Evolutionary conservation across 2,113 vertebrate species (phyloP).

Genomic region (Hippolais icterina): DNA sequence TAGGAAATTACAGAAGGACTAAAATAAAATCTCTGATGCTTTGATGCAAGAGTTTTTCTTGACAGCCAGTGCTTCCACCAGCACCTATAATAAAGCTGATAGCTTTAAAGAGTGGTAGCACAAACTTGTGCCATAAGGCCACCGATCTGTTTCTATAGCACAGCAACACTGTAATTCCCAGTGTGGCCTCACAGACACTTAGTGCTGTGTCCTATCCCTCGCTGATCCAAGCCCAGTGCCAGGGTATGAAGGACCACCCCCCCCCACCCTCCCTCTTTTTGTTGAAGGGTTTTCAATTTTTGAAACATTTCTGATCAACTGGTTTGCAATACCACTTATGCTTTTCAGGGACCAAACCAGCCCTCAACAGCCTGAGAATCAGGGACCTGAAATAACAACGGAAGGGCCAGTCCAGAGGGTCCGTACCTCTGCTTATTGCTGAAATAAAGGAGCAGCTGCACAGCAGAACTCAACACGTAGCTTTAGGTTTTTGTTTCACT

Average conservation of each 20-base stretch:
- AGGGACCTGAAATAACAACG: not conserved
- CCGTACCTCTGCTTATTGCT: not conserved
- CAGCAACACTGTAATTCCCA: not conserved
- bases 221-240: not conserved
- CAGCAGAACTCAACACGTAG: not conserved
- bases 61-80: not conserved
- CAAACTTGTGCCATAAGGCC: not conserved
- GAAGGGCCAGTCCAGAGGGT: not conserved
- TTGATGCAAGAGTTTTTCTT: not conserved
- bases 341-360: not conserved
- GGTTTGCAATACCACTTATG: not conserved
- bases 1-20: not conserved
- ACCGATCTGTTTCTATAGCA: not conserved
- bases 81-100: not conserved
- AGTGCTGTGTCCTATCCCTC: not conserved
- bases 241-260: not conserved
- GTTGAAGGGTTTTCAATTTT: not conserved
- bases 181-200: not conserved
- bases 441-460: slow-evolving; percentile 1
- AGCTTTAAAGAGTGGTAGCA: not conserved
- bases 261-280: not conserved
- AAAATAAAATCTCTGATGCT: not conserved
- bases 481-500: not conserved
- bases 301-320: not conserved
- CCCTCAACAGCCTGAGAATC: not conserved